Conservation (phyloP, 2,113 vertebrate species). For the zebrafish (Danio rerio) region DNA sequence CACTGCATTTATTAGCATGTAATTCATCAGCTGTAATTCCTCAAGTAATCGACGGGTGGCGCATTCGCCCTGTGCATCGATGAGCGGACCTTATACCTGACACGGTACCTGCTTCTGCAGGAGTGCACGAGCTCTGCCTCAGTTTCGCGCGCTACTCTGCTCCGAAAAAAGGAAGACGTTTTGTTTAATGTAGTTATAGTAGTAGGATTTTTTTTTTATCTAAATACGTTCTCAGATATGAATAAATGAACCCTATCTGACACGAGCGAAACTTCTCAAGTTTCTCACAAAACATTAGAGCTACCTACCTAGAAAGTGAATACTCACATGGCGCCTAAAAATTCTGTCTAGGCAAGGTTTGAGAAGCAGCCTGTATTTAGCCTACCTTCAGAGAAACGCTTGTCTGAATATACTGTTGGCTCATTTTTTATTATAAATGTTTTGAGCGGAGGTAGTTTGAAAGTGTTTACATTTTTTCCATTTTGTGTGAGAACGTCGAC, state of each 20-base stretch:
- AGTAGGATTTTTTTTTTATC: not conserved
- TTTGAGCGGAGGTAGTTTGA: not conserved
- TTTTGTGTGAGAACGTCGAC: not conserved
- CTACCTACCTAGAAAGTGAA: not conserved
- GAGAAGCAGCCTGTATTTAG: not conserved
- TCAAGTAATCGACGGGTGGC: constrained; percentile 74
- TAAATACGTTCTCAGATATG: not conserved
- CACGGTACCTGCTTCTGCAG: constrained; percentile 21
- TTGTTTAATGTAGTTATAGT: not conserved
- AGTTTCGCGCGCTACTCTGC: not conserved
- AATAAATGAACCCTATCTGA: not conserved
- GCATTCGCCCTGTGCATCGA: constrained; percentile 69
- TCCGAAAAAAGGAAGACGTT: not conserved
- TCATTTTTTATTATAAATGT: constrained; percentile 9
- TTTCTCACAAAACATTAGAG: not conserved
- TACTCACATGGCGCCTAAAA: not conserved
- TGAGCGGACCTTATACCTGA: constrained; percentile 12
- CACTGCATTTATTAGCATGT: not conserved
- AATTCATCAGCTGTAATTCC: constrained; percentile 45
- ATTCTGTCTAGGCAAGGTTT: not conserved
- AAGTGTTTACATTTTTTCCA: constrained; percentile 14
- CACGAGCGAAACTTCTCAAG: not conserved
- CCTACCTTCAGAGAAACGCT: not conserved
- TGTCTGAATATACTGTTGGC: not conserved
- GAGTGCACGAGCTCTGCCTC: not conserved